Base-by-base conservation (phyloP, 1,140 invertebrate species). In the Saccostrea echinata region DNA sequence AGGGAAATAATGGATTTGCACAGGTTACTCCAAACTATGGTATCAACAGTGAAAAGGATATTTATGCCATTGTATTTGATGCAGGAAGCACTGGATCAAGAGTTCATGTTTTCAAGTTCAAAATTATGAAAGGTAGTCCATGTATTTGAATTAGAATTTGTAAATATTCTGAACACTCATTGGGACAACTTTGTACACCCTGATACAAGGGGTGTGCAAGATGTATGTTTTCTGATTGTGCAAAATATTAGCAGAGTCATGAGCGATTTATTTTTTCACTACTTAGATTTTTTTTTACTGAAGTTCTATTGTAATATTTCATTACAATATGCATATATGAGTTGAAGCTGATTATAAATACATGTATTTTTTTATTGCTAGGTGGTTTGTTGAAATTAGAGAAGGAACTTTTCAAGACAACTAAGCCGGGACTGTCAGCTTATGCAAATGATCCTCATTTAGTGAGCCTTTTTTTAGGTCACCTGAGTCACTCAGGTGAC, bases 41-140 rank as follows among this genome's bases (percentile, higher is more conserved):
- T 35, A 9, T 64, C 55, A 68, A 87, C 27, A 87, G 21, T 85
- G 21, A 80, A 8, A 84, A 84, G 53, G 89, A 90, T n/a, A 84
- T 97, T 86, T 97, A 98, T 95, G 98, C 97, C 0, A 97, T 98
- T n/a, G 97, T 99, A 71, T 98, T 99, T 88, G 98, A 99, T 95
- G 98, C 98, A 1, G 98, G 98, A 18, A 98, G 98, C 33, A 99
- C 99, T 0, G 99, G 98, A 0, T 98, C 98, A 81, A 96, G 98
- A 87, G 96, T 99, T 16, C 96, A 98, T 90, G 97, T 98, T 0
- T 99, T 98, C 93, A 97, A 97, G 89, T 99, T 99, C 95, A 91
- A 87, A 33, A 64, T 51, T 16, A 80, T 33, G 35, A n/a, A 52
- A 64, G 88, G 88, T 89, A 84, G 21, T 12, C 55, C 11, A 55